Evolutionary conservation across 2,797 vertebrate genomes (phyloP), one percentile per base, ranked within the genome.

Genomic region (Eupleurogrammus muticus): DNA sequence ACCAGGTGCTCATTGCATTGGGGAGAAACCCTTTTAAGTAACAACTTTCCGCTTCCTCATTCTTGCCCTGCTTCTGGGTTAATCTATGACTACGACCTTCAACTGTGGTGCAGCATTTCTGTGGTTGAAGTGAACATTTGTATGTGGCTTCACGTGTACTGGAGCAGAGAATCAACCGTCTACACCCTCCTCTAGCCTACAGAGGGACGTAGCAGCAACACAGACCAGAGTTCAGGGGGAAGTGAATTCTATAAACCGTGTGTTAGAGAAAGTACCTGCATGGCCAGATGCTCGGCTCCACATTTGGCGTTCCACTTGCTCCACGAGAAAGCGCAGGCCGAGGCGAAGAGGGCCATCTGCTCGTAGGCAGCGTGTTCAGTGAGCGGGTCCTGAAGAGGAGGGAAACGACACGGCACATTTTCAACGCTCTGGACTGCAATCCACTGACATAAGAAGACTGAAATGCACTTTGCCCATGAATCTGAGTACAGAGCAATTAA

Each of bases 291-390:
- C 8, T 95, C 89, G 2, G 86, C 72, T 16, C 92, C 91, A 51
- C 95, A 96, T 38, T 75, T 57, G n/a, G 73, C 12, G 9, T 98
- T 99, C 97, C 97, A 99, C 66, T 89, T 95, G 91, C 97, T 99
- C 95, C 95, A 93, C 0, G 92, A 83, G 83, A 98, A 99, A 1
- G 95, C 94, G 36, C 95, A 95, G 6, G 94, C 90, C 1, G 95
- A 90, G 28, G 94, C 92, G 2, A 94, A 70, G 19, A 97, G 90
- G 11, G 97, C 96, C 94, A 99, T 97, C 89, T 99, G 95, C 47
- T 95, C 93, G 40, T 97, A 99, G 32, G 89, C 91, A 21, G 85
- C 90, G 4, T 92, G 60, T 80, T 97, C 97, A 48, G 90, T 87
- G 1, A 89, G 47, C 9, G 94, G 87, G 34, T 91, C 92, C 96